Evolutionary conservation across 2,888 invertebrate genomes (phyloP), one percentile per base, ranked within the genome.

Genomic region (Venusia cambrica): DNA sequence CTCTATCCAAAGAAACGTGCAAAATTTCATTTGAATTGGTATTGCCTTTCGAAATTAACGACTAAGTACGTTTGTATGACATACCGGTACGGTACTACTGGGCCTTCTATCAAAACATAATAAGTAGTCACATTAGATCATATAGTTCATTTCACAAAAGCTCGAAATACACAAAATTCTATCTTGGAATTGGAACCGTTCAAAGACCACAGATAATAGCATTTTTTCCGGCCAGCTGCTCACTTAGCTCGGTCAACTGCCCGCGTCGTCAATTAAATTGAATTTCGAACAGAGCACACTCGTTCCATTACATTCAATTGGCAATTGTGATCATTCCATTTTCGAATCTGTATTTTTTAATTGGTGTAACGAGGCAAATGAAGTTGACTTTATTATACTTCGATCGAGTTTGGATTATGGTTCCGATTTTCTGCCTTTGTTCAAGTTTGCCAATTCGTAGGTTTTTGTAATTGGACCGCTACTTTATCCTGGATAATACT

Each of bases 251-350:
- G 35, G 31, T 43, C 47, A 48, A 51, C 48, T 49, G 38, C 22
- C 33, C 39, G 41, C 45, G 29, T 37, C 48, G 29, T 37, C 48
- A 45, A 39, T 49, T 49, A 41, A 53, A 57, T 57, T 48, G 48
- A 55, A 57, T 60, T 52, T 48, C 42, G 52, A 51, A 49, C 40
- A 38, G 45, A 47, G 45, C 46, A 49, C 43, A 49, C 48, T 53
- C 53, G 48, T 51, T 55, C 51, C 46, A 46, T 56, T 50, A 49
- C 52, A 51, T 51, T 51, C 55, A 51, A 52, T 46, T 47, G 51
- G 42, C 36, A 48, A 53, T 50, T 55, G 42, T 51, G 44, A 50
- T 54, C 42, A 47, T 52, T 53, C 48, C 41, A 45, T 37, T 49
- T 54, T 53, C 29, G 35, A 45, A 44, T 46, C 46, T 37, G 38